These are phyloP conservation scores for Eulemur rufifrons DNA, from an alignment of 2,113 vertebrate species.

Conservation along the genomic window DNA sequence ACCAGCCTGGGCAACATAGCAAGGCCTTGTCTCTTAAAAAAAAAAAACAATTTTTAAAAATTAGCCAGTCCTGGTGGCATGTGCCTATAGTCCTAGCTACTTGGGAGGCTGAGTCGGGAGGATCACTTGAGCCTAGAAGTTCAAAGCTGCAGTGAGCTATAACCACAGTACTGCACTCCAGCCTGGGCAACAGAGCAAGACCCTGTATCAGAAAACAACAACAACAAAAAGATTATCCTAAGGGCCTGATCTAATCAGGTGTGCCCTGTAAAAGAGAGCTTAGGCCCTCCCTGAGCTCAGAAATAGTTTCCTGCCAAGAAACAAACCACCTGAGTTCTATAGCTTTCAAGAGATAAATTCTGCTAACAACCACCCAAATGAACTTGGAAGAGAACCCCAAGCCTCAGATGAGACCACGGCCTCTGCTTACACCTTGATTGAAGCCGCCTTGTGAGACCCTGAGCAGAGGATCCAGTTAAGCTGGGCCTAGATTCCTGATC, in stretches of 20 bases:
- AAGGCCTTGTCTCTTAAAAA: too few species aligned
- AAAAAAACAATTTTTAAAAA: too few species aligned
- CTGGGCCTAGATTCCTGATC: neutral
- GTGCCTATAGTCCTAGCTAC: too few species aligned
- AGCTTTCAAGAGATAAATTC: neutral
- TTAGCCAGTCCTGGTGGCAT: too few species aligned
- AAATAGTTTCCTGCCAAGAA: neutral
- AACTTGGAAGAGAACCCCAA: neutral
- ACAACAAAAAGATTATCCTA: neutral
- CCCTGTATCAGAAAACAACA: too few species aligned
- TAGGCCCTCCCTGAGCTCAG: neutral
- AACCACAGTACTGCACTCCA: too few species aligned
- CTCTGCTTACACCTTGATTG: neutral
- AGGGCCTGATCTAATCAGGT: neutral
- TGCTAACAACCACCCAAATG: neutral
- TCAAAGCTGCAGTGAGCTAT: too few species aligned
- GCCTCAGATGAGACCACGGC: neutral
- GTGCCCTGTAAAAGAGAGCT: neutral
- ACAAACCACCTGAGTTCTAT: neutral
- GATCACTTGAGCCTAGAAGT: too few species aligned
- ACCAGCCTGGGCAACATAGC: too few species aligned
- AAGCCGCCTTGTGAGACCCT: neutral
- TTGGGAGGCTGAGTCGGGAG: too few species aligned
- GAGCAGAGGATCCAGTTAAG: neutral
- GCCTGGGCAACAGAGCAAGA: too few species aligned